Conservation (phyloP, 2,113 vertebrate species). For the Amia ocellicauda region DNA sequence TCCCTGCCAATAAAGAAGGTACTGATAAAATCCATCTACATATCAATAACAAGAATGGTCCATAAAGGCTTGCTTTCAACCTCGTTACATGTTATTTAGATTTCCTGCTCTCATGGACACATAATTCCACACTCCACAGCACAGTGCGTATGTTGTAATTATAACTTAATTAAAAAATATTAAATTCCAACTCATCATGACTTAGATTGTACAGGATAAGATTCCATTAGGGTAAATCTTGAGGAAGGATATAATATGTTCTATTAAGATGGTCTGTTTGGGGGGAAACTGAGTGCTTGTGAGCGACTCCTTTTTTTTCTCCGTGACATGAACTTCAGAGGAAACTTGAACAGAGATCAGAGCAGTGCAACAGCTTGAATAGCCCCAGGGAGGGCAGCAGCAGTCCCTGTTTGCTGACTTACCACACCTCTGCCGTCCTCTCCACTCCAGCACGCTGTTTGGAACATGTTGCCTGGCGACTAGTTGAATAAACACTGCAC, state of each 20-base stretch:
- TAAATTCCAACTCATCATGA: no score
- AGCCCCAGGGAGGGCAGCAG: constrained; percentile 41
- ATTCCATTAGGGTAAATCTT: constrained; percentile 37
- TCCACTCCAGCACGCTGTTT: constrained; percentile 49
- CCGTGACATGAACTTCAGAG: constrained; percentile 1
- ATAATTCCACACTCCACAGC: no score
- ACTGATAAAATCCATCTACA: no score
- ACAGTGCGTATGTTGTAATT: no score
- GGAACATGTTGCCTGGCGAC: constrained; percentile 59
- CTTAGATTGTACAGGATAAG: constrained; percentile 45
- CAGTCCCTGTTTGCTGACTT: constrained; percentile 24
- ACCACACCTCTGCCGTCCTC: constrained; percentile 37
- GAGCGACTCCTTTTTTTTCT: constrained; percentile 7
- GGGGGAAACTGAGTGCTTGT: background rate
- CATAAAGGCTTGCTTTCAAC: no score
- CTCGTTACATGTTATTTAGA: no score
- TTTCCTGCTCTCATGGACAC: no score
- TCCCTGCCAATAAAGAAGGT: no score
- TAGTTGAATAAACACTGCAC: constrained; percentile 54
- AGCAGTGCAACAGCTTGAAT: constrained; percentile 28
- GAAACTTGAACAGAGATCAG: background rate
- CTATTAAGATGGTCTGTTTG: background rate
- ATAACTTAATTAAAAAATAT: no score
- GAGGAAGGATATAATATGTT: background rate
- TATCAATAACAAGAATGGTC: no score